A percentile compares a stretch with the other conserved stretches of the same genome.
Conservation (phyloP, 2,888 invertebrate species). For the Melanophora roralis region DNA sequence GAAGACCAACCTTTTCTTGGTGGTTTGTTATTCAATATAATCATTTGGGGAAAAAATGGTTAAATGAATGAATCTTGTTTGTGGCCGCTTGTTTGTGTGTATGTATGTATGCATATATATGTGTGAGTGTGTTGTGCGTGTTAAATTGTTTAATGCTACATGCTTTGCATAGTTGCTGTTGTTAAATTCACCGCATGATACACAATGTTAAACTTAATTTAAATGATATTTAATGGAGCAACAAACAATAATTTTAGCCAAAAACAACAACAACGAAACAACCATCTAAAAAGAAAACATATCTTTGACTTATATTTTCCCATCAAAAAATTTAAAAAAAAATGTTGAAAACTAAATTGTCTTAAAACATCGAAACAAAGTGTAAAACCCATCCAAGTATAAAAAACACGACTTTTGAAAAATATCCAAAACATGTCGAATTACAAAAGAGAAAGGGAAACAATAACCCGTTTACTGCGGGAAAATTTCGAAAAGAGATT, state of each 20-base stretch:
- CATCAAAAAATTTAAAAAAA: conserved; percentile 14
- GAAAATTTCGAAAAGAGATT: neutral
- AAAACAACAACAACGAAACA: conserved; percentile 5
- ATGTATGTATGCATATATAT: neutral
- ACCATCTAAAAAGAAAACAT: conserved; percentile 14
- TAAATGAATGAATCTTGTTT: neutral
- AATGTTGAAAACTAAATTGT: neutral
- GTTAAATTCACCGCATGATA: conserved; percentile 46
- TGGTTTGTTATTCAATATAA: neutral
- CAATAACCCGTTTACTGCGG: neutral
- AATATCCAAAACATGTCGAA: conserved; percentile 8
- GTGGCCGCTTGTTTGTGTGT: too few relatives aligned
- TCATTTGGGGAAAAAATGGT: neutral
- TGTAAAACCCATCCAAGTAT: neutral
- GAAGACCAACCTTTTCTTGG: neutral
- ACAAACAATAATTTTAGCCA: conserved; percentile 38
- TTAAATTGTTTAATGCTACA: neutral
- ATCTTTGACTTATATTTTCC: conserved; percentile 31
- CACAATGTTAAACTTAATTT: conserved; percentile 50
- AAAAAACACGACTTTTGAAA: conserved; percentile 5
- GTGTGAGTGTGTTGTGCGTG: neutral
- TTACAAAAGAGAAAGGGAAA: neutral
- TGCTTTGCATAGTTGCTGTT: conserved; percentile 23
- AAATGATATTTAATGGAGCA: conserved; percentile 53
- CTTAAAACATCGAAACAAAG: conserved; percentile 4